phyloP scores from a whole-genome alignment of 2,888 invertebrate species.

The Pinctada fucata region DNA sequence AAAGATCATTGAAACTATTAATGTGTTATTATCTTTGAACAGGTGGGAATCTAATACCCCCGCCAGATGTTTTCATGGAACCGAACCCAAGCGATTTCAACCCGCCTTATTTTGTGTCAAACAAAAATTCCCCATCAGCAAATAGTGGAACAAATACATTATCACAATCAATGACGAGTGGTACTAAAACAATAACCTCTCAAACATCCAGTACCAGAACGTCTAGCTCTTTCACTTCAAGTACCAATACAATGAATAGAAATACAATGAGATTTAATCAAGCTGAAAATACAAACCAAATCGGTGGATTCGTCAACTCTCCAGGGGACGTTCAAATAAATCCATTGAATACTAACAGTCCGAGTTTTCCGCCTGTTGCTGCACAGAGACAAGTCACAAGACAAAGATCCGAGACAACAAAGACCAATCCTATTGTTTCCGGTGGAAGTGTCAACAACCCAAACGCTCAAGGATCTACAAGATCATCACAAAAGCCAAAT shows the following conservation, averaged over 20 bases:
- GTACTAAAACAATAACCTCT: neutral
- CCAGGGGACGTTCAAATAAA: neutral
- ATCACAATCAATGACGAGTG: neutral
- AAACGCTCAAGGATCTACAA: neutral
- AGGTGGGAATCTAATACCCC: neutral
- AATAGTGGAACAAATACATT: too few relatives aligned
- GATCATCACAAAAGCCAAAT: neutral
- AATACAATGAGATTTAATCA: neutral
- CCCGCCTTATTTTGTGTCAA: neutral
- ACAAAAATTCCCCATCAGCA: neutral
- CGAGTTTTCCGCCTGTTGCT: neutral
- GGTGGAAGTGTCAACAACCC: neutral
- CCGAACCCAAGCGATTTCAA: neutral
- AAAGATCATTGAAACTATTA: too few relatives aligned
- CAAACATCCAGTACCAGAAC: neutral
- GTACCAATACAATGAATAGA: too few relatives aligned
- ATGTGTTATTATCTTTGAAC: too few relatives aligned
- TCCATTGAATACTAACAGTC: neutral
- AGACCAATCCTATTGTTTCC: neutral
- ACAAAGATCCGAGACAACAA: neutral
- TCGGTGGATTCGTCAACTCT: neutral
- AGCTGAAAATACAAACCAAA: neutral
- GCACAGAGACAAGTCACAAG: neutral
- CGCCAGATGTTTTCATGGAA: neutral
- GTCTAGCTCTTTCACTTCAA: too few relatives aligned